A percentile compares a stretch with the other conserved stretches of the same genome.
phyloP scores from a whole-genome alignment of 2,888 invertebrate genomes.

The Thecocarcelia acutangulata region DNA sequence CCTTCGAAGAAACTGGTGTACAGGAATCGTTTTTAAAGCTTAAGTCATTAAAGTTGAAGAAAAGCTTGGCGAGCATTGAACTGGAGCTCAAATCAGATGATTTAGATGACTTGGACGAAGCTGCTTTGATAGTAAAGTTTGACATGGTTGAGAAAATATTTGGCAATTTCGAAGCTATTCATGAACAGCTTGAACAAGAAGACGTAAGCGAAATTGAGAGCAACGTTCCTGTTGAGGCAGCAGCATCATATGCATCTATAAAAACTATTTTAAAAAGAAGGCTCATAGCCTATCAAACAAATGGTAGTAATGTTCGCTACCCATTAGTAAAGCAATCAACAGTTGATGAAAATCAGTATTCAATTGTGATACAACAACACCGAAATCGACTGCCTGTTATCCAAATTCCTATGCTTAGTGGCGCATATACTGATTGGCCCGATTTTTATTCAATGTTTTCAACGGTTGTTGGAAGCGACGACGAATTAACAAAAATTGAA shows the following conservation, averaged over 20 bases:
- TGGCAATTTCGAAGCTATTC: conserved; percentile 13
- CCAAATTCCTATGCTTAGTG: conserved; percentile 50
- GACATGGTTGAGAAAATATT: conserved; percentile 1
- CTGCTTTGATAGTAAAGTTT: background rate
- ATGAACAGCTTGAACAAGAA: conserved; percentile 15
- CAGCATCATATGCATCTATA: background rate
- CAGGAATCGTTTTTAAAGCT: conserved; percentile 9
- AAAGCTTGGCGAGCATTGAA: background rate
- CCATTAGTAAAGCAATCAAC: conserved; percentile 23
- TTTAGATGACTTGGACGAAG: conserved; percentile 6
- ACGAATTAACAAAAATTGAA: conserved; percentile 43
- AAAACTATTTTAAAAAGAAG: conserved; percentile 35
- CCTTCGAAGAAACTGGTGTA: background rate
- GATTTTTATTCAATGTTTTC: conserved; percentile 34
- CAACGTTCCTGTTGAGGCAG: background rate
- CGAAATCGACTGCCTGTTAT: conserved; percentile 46
- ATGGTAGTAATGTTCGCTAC: background rate
- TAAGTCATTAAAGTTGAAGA: background rate
- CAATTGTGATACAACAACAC: conserved; percentile 11
- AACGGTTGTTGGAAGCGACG: background rate
- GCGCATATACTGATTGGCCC: conserved; percentile 53
- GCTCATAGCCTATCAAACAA: background rate
- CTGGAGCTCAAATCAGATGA: background rate
- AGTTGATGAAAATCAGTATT: conserved; percentile 18
- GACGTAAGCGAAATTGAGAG: conserved; percentile 30